Evolutionary conservation across 2,113 vertebrate species (phyloP), one percentile per base, ranked within the genome.

Genomic region (Tachysurus fulvidraco): DNA sequence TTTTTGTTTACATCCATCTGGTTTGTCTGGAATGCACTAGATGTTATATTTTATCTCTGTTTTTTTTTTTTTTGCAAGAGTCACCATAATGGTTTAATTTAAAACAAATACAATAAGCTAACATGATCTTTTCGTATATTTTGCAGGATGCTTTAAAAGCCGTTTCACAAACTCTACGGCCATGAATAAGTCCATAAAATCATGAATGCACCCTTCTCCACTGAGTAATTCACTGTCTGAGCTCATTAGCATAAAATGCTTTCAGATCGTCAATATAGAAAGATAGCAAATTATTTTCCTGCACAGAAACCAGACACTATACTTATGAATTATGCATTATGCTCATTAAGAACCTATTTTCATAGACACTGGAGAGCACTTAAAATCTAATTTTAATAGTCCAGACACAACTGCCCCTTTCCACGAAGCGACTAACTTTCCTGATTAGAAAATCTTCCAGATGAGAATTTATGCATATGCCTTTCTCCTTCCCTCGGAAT

Each of bases 251-350:
- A 82, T 86, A 81, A 81, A 86, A 60, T 50, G 67, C 65, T 82
- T 86, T 73, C n/a, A 36, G 41, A 41, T 44, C 28, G 78, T 60
- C 44, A 81, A 73, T 81, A 59, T 54, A 50, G 54, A 86, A 73
- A 73, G n/a, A 81, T 41, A 36, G 36, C 55, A 86, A 81, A 74
- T 64, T 55, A 67, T 36, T 55, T 64, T 64, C 67, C 78, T 44
- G 73, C 85, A 78, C 69, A 65, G 83, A 76, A 82, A 83, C 59
- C 55, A 86, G 65, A 8, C 13, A 30, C 21, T 65, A 69, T 69
- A 36, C 62, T 81, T 41, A 83, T 88, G 85, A 89, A 89, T 86
- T 80, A 88, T 86, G 25, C 46, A 89, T 83, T 44, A 25, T 44
- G 81, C 78, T 78, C 59, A 78, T 85, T 67, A 81, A 89, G 85